Base-by-base conservation (phyloP, 2,797 vertebrate genomes). In the Cygnus olor region DNA sequence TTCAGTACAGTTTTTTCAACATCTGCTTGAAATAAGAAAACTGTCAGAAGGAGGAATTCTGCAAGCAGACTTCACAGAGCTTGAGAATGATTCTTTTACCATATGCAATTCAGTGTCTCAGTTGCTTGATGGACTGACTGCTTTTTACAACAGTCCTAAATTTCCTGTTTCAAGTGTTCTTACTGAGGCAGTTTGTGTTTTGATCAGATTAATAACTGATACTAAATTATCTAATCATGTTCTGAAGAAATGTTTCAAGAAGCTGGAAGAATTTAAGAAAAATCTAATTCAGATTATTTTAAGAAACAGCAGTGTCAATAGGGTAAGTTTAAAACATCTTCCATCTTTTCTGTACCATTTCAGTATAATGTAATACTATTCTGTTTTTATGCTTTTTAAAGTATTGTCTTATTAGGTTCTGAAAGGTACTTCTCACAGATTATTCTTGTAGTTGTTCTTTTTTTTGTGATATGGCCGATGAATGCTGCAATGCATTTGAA, bases 1-100 rank as follows among this genome's bases (percentile, higher is more conserved):
- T 85, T 98, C 98, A 36, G 84, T 98, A 78, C 97, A 96, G 14
- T 99, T 99, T 96, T 97, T 99, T n/a, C 98, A 98, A 89, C 84
- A 95, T 87, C 97, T 99, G 5, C 98, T 98, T 49, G 91, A 98
- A 74, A 96, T 99, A 58, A 98, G 96, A 63, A 97, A 97, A 27
- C 85, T 98, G 9, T 87, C 94, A 36, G 94, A 96, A 58, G 40
- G 78, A 87, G 85, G 77, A 89, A 70, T 72, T 66, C 80, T 96
- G 80, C 97, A 95, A 74, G 93, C 97, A 57, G 95, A 97, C 66
- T 97, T 98, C 81, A 95, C 97, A 49, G 61, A 85, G 56, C 92
- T 97, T 40, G 97, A 97, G 17, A 97, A 94, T 7, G 97, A 97
- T 49, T 86, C 49, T 27, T 97, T 97, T 1, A 95, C 98, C 20